These are phyloP conservation scores for Harmothoe impar DNA, from an alignment of 2,888 invertebrate genomes.

Conservation along the genomic window DNA sequence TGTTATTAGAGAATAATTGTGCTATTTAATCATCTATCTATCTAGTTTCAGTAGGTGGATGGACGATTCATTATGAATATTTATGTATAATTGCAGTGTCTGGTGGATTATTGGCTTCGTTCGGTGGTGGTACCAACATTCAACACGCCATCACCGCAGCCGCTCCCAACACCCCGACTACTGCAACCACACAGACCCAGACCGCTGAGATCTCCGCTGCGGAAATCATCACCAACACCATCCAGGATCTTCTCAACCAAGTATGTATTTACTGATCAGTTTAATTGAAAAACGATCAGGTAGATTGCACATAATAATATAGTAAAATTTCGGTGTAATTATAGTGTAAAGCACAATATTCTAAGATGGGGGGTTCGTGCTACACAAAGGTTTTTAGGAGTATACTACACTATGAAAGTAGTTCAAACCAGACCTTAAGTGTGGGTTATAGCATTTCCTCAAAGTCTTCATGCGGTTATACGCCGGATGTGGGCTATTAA, in stretches of 20 bases:
- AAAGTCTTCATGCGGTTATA: too few species aligned
- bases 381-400: too few species aligned
- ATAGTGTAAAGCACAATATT: too few species aligned
- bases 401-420: too few species aligned
- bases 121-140: constrained; percentile 25
- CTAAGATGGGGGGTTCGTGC: too few species aligned
- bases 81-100: not conserved
- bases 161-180: not conserved
- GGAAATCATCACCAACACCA: constrained; percentile 52
- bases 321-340: too few species aligned
- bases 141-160: constrained; percentile 26
- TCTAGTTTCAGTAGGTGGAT: not conserved
- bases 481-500: too few species aligned
- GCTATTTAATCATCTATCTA: not conserved
- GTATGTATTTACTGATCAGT: not conserved
- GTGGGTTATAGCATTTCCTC: too few species aligned
- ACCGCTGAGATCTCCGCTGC: not conserved
- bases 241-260: constrained; percentile 46
- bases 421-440: too few species aligned
- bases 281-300: too few species aligned
- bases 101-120: constrained; percentile 40
- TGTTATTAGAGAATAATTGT: too few species aligned
- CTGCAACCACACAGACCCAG: constrained; percentile 6
- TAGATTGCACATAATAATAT: too few species aligned
- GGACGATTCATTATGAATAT: not conserved